These are phyloP conservation scores for Melanophora roralis DNA, from an alignment of 2,888 invertebrate genomes.

Conservation along the genomic window DNA sequence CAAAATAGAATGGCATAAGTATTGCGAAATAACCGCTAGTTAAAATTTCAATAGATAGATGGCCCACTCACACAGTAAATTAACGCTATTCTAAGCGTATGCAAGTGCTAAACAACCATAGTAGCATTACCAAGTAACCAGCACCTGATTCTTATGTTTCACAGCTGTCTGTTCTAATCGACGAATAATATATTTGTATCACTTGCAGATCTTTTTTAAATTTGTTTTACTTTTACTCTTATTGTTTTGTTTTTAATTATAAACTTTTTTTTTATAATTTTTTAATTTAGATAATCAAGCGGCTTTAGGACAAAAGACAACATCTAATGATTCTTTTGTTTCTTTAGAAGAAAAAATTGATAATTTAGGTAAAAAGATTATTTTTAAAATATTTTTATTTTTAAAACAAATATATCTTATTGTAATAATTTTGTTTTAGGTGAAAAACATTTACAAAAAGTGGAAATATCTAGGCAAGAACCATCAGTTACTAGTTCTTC, in stretches of 20 bases:
- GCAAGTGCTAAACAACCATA: too few species aligned
- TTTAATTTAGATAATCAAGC: constrained; percentile 53
- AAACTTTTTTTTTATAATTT: neutral
- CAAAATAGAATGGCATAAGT: too few species aligned
- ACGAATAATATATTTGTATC: too few species aligned
- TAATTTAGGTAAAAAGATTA: constrained; percentile 66
- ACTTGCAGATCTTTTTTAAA: neutral
- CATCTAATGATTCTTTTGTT: constrained; percentile 66
- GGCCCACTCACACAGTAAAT: too few species aligned
- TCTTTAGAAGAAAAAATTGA: constrained; percentile 65
- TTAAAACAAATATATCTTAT: neutral
- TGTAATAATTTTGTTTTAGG: constrained; percentile 37
- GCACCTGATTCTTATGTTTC: too few species aligned
- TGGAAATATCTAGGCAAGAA: constrained; percentile 26
- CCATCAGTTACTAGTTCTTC: constrained; percentile 15
- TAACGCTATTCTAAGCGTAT: too few species aligned
- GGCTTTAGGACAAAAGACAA: constrained; percentile 49
- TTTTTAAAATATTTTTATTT: neutral
- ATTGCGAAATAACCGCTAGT: too few species aligned
- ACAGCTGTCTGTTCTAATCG: too few species aligned
- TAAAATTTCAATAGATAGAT: too few species aligned
- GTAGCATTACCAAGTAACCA: too few species aligned
- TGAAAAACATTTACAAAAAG: constrained; percentile 39
- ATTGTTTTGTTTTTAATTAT: neutral
- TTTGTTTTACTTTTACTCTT: neutral